phyloP scores from a whole-genome alignment of 1,140 invertebrate species.

The Trichonephila inaurata region DNA sequence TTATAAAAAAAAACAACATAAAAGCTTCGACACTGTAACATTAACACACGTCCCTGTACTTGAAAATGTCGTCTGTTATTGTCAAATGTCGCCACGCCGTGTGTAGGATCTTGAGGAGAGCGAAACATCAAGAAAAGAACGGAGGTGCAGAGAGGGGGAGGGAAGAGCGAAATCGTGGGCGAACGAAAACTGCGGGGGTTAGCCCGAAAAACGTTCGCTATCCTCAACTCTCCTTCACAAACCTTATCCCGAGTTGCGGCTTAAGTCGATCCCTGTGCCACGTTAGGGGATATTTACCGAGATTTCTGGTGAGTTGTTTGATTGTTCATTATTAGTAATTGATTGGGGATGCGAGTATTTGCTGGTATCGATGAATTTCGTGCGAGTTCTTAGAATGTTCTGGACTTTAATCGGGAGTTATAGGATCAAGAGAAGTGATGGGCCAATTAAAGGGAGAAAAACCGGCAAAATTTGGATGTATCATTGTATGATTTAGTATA shows the following conservation, averaged over 20 bases:
- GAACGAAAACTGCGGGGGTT: slow-evolving; percentile 67
- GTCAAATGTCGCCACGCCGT: not conserved
- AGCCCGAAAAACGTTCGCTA: slow-evolving; percentile 5
- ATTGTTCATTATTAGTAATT: not conserved
- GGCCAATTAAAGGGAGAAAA: no score
- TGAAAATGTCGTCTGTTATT: not conserved
- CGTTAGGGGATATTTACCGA: not conserved
- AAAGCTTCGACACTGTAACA: not conserved
- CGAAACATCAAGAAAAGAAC: not conserved
- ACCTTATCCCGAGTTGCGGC: not conserved
- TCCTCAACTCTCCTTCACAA: slow-evolving; percentile 35
- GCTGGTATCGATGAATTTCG: not conserved
- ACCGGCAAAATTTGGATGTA: no score
- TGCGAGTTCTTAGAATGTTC: not conserved
- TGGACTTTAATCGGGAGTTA: not conserved
- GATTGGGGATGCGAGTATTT: not conserved
- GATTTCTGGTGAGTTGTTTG: not conserved
- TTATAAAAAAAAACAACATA: not conserved
- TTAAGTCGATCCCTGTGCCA: not conserved
- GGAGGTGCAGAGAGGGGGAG: not conserved
- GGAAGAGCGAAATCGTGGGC: slow-evolving; percentile 50
- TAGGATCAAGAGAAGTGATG: no score
- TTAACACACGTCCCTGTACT: not conserved
- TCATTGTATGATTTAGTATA: no score
- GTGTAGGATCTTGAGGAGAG: no score